phyloP scores from a whole-genome alignment of 2,888 invertebrate species.

The Athalia cordata region DNA sequence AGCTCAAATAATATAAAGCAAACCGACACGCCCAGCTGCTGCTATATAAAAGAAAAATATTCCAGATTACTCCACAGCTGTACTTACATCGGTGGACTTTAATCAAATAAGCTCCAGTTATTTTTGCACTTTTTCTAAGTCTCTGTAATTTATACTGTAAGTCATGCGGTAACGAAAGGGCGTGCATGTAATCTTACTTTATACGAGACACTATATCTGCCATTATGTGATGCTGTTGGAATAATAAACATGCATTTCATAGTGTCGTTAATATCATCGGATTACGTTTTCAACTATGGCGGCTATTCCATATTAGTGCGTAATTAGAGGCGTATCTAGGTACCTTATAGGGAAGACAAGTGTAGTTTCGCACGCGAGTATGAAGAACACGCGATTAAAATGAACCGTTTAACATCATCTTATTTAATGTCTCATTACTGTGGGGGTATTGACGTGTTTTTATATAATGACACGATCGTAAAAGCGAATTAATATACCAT shows the following conservation, averaged over 20 bases:
- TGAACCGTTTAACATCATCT: slow-evolving; percentile 6
- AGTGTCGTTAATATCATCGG: slow-evolving; percentile 21
- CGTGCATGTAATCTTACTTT: neutral
- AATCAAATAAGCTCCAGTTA: too few species aligned
- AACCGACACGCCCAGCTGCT: too few species aligned
- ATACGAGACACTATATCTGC: neutral
- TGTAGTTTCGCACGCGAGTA: neutral
- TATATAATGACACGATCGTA: neutral
- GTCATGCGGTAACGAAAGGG: too few species aligned
- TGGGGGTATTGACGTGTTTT: neutral
- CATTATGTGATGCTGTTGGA: neutral
- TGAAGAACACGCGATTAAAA: slow-evolving; percentile 17
- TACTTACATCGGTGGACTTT: too few species aligned
- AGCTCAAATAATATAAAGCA: too few species aligned
- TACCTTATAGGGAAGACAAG: neutral
- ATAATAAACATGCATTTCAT: slow-evolving; percentile 30
- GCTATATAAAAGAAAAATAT: too few species aligned
- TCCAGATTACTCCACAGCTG: too few species aligned
- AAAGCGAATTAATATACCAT: too few species aligned
- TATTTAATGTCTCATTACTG: slow-evolving; percentile 22
- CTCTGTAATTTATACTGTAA: too few species aligned
- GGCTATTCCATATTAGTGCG: slow-evolving; percentile 5
- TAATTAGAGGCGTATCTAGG: slow-evolving; percentile 20
- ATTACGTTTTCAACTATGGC: neutral
- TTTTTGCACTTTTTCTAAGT: too few species aligned